These are phyloP conservation scores for Netelia inedita DNA, from an alignment of 2,888 invertebrate genomes.

Conservation along the genomic window DNA sequence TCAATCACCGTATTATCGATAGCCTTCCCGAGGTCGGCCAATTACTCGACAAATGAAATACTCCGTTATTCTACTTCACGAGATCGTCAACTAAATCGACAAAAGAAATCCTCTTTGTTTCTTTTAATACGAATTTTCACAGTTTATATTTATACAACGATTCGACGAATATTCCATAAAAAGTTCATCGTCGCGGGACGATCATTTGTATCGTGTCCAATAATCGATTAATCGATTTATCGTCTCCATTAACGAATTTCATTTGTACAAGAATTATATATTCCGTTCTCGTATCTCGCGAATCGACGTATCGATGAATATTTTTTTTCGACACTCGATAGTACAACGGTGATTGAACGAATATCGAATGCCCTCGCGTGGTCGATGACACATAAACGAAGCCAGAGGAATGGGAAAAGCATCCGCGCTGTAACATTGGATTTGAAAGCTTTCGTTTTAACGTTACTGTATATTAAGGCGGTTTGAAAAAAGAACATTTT, in stretches of 20 bases:
- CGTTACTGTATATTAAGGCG: neutral
- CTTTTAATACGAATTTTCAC: neutral
- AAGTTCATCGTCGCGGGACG: too few species aligned
- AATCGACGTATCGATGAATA: neutral
- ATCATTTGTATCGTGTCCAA: neutral
- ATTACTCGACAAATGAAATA: conserved; percentile 47
- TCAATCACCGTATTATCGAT: conserved; percentile 58
- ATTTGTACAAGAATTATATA: neutral
- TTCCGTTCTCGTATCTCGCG: neutral
- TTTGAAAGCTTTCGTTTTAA: conserved; percentile 35
- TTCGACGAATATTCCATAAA: neutral
- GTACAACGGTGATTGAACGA: conserved; percentile 15
- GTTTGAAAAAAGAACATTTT: too few species aligned
- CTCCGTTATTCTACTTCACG: conserved; percentile 42
- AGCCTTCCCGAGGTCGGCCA: conserved; percentile 31
- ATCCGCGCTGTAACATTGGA: conserved; percentile 31
- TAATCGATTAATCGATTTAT: neutral
- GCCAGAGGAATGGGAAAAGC: conserved; percentile 9
- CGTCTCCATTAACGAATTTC: neutral
- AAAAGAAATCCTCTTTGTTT: neutral
- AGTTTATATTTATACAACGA: neutral
- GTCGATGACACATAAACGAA: neutral
- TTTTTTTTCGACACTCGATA: conserved; percentile 26
- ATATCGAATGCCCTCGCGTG: conserved; percentile 4
- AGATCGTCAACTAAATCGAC: conserved; percentile 10